Evolutionary conservation across 2,797 vertebrate species (phyloP), one percentile per base, ranked within the genome.

Genomic region (Centropyge bicolor): DNA sequence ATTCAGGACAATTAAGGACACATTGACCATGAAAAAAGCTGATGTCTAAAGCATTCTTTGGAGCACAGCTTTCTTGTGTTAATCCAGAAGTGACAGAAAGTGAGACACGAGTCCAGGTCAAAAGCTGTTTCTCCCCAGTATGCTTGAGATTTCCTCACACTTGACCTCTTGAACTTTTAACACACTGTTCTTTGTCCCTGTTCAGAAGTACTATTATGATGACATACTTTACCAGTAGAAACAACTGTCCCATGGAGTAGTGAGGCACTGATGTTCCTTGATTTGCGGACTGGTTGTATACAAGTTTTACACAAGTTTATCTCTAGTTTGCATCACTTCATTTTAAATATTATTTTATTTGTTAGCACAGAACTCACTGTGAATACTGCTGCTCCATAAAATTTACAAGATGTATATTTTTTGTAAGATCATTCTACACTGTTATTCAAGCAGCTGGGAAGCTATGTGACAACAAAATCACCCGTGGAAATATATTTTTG

Each of bases 41-140:
- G 27, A 60, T 49, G 20, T 45, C 55, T 36, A 35, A 55, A 54
- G 16, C 57, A n/a, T 51, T 16, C 41, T 70, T 45, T 70, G 52
- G 3, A 41, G 31, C 43, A 51, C 43, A 41, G 22, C n/a, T 54
- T 19, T 43, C 3, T n/a, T 20, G 24, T 52, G 20, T 61, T 71
- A 40, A 19, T 35, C 45, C 2, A 49, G 13, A 49, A 12, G n/a
- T 46, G 19, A 35, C 38, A 40, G 11, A 9, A 59, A 51, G 20
- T 24, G 16, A 61, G 2, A 13, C 13, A 5, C 13, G 14, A 68
- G 38, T 54, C 36, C 11, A 27, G 51, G 27, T 12, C 9, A 68
- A 54, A 54, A 55, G 51, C 36, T 6, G 24, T 52, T 52, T 52
- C 48, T 41, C 9, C n/a, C 52, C 13, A 5, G 8, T 19, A 24